A percentile compares a stretch with the other conserved stretches of the same genome.
Conservation (phyloP, 2,888 invertebrate genomes). For the Drosophila buzzatii region DNA sequence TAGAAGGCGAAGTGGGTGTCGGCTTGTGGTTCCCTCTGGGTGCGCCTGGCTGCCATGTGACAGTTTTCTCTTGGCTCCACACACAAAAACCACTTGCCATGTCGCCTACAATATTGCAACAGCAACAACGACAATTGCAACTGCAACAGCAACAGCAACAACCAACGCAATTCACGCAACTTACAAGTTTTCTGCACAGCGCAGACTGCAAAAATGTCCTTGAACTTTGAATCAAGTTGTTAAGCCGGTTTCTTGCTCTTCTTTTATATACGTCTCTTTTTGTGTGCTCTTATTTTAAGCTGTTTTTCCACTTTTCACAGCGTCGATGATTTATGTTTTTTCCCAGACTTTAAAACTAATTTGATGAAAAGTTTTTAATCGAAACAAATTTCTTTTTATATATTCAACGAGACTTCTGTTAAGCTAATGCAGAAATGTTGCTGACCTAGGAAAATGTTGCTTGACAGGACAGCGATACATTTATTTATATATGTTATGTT, state of each 20-base stretch:
- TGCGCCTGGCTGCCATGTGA: conserved; percentile 37
- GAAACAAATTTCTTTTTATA: not conserved
- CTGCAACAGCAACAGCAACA: conserved; percentile 19
- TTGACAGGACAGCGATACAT: too few species aligned
- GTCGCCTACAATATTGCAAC: conserved; percentile 28
- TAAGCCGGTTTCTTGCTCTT: conserved; percentile 45
- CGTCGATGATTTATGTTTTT: conserved; percentile 4
- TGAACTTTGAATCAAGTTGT: conserved; percentile 59
- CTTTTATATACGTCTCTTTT: conserved; percentile 1
- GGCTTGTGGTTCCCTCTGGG: conserved; percentile 31
- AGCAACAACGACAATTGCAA: conserved; percentile 6
- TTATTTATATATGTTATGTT: too few species aligned
- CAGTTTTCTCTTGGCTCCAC: conserved; percentile 49
- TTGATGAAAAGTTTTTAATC: not conserved
- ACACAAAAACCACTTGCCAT: conserved; percentile 32
- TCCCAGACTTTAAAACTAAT: not conserved
- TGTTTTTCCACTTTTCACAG: conserved; percentile 27
- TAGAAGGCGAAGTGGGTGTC: conserved; percentile 25
- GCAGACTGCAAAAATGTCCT: conserved; percentile 55
- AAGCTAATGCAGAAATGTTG: conserved; percentile 7
- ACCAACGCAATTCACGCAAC: conserved; percentile 45
- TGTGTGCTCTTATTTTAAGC: conserved; percentile 16
- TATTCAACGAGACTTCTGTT: not conserved
- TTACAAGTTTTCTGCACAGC: conserved; percentile 23
- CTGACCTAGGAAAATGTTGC: not conserved